These are phyloP conservation scores for Psilopsiagon aymara DNA, from an alignment of 2,113 vertebrate genomes.

Conservation along the genomic window DNA sequence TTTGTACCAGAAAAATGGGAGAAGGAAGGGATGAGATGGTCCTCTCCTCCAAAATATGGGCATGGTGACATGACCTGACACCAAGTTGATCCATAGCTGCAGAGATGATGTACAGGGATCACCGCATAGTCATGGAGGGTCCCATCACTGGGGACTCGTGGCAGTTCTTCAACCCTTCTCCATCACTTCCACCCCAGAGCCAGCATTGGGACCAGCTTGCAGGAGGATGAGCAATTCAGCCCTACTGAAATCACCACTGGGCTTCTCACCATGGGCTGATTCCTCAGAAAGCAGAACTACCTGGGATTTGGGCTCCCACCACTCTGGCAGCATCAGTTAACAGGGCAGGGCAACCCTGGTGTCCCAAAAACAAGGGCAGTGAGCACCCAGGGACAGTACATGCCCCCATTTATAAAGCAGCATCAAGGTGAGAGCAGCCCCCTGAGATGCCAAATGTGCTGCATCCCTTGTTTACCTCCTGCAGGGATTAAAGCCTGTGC, in stretches of 20 bases:
- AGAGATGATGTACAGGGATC: neutral
- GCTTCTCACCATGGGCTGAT: neutral
- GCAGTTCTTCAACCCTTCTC: neutral
- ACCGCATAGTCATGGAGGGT: rapidly evolving
- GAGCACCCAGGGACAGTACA: neutral
- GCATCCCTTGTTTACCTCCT: neutral
- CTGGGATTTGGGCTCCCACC: neutral
- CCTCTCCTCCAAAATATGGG: neutral
- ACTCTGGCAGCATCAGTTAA: rapidly evolving
- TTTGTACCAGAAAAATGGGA: neutral
- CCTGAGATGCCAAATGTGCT: neutral
- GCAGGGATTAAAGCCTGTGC: neutral
- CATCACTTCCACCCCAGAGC: neutral
- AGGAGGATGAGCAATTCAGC: neutral
- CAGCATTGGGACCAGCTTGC: rapidly evolving
- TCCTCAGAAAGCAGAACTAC: neutral
- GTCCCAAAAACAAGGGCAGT: neutral
- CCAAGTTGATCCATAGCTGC: neutral
- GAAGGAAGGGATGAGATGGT: neutral
- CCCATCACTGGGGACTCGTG: neutral
- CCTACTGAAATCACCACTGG: neutral
- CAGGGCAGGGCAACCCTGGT: neutral
- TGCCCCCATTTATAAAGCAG: neutral
- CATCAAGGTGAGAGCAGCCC: neutral
- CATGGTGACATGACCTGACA: rapidly evolving